Evolutionary conservation across 2,113 vertebrate genomes (phyloP).

Genomic region (Gymnorhina tibicen): DNA sequence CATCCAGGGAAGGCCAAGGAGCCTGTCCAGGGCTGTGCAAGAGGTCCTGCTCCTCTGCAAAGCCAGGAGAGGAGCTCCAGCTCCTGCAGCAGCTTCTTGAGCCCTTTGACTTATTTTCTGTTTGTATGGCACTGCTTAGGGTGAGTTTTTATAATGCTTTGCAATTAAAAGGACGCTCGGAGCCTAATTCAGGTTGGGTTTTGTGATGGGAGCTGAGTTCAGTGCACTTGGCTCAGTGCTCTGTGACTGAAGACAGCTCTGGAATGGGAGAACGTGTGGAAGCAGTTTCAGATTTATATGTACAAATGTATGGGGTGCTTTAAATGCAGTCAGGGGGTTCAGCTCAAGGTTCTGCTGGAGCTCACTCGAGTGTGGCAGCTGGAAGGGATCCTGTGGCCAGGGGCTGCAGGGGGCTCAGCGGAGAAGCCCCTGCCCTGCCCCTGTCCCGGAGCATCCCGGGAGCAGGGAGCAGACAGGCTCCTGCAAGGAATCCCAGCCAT

Average conservation of each 20-base stretch:
- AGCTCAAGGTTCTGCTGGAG: neutral
- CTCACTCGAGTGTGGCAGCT: neutral
- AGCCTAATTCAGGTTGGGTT: neutral
- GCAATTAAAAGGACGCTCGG: neutral
- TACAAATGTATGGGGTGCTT: neutral
- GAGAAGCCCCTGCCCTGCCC: neutral
- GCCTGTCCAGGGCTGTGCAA: fast-evolving
- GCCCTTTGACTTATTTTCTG: neutral
- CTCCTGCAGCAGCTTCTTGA: neutral
- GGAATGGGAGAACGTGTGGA: neutral
- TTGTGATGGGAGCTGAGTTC: neutral
- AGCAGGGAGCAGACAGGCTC: neutral
- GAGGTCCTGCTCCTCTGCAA: neutral
- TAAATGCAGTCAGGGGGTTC: neutral
- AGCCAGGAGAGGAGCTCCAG: neutral
- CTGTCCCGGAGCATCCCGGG: neutral
- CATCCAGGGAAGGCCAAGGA: neutral
- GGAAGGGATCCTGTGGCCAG: neutral
- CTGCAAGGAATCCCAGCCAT: neutral
- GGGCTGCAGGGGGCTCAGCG: neutral
- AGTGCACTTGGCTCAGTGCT: neutral
- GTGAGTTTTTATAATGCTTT: neutral
- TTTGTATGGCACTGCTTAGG: neutral
- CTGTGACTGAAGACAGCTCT: neutral
- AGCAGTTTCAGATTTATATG: neutral